These are phyloP conservation scores for Salvelinus alpinus DNA, from an alignment of 2,113 vertebrate species.

Conservation along the genomic window DNA sequence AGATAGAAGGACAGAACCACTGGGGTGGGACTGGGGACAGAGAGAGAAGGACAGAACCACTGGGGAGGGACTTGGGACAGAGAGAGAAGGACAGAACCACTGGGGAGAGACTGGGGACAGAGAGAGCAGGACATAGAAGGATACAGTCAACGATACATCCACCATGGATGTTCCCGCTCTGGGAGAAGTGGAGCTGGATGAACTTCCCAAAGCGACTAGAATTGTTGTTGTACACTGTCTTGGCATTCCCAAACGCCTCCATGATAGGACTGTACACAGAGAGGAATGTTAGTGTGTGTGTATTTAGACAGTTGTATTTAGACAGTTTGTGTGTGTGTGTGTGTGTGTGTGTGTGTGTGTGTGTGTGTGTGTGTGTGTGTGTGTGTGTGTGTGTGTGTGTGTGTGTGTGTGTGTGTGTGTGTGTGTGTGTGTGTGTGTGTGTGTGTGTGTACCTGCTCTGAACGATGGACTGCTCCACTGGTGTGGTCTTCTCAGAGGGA, in stretches of 20 bases:
- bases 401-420: constrained; percentile 10
- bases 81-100: too few species aligned
- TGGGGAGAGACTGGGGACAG: too few species aligned
- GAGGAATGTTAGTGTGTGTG: not conserved
- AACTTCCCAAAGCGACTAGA: constrained; percentile 93
- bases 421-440: not conserved
- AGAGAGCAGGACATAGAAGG: too few species aligned
- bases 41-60: not conserved
- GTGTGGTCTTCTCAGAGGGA: constrained; percentile 75
- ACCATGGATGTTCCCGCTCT: constrained; percentile 85
- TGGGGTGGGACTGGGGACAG: not conserved
- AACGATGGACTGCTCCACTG: constrained; percentile 87
- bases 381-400: not conserved
- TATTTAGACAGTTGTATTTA: not conserved
- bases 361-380: constrained; percentile 18
- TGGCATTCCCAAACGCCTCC: constrained; percentile 91
- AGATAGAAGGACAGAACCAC: not conserved
- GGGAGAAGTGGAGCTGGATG: constrained; percentile 72
- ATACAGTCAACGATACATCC: constrained; percentile 92
- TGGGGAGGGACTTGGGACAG: too few species aligned
- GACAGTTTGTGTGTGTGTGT: too few species aligned
- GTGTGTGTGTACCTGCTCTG: constrained; percentile 83
- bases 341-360: not conserved
- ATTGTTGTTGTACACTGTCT: constrained; percentile 94
- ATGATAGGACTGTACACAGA: constrained; percentile 82